These are phyloP conservation scores for Psammodynastes pulverulentus DNA, from an alignment of 2,113 vertebrate species.

Conservation along the genomic window DNA sequence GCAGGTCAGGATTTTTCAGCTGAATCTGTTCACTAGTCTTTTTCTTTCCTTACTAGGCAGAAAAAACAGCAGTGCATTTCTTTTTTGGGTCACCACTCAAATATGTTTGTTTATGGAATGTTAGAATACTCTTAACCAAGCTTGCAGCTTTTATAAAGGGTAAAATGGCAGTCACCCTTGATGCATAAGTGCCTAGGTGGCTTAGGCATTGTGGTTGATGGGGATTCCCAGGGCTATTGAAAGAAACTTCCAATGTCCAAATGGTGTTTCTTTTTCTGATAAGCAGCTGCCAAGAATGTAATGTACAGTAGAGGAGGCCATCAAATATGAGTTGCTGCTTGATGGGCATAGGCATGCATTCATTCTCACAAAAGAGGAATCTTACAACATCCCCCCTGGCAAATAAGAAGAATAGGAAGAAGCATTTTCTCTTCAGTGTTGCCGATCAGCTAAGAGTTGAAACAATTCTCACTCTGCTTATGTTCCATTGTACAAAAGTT, in stretches of 20 bases:
- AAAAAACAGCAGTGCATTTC: neutral
- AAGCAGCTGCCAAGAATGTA: neutral
- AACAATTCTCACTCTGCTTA: neutral
- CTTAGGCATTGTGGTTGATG: neutral
- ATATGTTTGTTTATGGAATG: neutral
- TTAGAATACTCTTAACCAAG: neutral
- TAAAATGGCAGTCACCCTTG: neutral
- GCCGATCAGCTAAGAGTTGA: neutral
- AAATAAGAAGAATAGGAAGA: neutral
- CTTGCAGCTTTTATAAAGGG: neutral
- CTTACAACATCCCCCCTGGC: rapidly evolving
- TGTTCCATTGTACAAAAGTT: neutral
- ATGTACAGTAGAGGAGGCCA: neutral
- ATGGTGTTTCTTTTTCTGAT: neutral
- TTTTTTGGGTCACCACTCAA: neutral
- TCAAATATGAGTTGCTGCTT: neutral
- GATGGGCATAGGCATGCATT: neutral
- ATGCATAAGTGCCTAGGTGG: neutral
- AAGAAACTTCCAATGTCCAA: neutral
- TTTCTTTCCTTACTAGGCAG: neutral
- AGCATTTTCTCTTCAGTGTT: neutral
- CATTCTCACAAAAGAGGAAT: neutral
- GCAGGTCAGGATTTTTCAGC: neutral
- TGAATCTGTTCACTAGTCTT: neutral
- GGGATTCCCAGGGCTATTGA: neutral